phyloP scores from a whole-genome alignment of 1,140 invertebrate species.

The Piezodorus guildinii region DNA sequence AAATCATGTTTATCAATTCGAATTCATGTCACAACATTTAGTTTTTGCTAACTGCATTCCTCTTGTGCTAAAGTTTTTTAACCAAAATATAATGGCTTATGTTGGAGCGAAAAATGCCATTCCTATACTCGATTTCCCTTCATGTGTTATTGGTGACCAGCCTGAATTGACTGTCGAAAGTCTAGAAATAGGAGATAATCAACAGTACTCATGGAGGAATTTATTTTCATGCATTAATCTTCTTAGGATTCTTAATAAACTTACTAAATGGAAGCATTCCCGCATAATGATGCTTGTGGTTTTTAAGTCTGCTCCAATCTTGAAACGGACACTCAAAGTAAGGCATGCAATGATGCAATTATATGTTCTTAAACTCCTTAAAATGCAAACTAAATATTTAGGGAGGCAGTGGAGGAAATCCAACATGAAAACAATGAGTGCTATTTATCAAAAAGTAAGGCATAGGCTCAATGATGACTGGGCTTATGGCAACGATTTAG shows the following conservation, averaged over 20 bases:
- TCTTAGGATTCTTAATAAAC: slow-evolving; percentile 90
- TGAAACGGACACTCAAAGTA: slow-evolving; percentile 92
- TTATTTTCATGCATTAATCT: slow-evolving; percentile 97
- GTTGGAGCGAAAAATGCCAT: slow-evolving; percentile 92
- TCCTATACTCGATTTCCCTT: slow-evolving; percentile 87
- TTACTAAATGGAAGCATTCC: slow-evolving; percentile 99
- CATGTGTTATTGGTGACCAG: slow-evolving; percentile 91
- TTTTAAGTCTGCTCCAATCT: slow-evolving; percentile 97
- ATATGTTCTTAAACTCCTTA: slow-evolving; percentile 93
- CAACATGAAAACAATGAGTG: slow-evolving; percentile 99
- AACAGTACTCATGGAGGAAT: slow-evolving; percentile 92
- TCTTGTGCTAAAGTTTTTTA: slow-evolving; percentile 96
- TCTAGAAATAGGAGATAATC: slow-evolving; percentile 78
- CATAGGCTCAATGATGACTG: slow-evolving; percentile 97
- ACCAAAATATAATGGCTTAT: slow-evolving; percentile 94
- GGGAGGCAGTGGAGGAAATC: slow-evolving; percentile 97
- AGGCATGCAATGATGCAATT: slow-evolving; percentile 96
- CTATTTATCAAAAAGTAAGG: slow-evolving; percentile 94
- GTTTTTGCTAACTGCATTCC: slow-evolving; percentile 99
- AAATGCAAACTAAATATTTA: slow-evolving; percentile 99
- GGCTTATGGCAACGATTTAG: slow-evolving; percentile 97
- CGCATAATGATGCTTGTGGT: slow-evolving; percentile 99
- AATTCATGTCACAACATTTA: slow-evolving; percentile 97
- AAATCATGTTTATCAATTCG: slow-evolving; percentile 99
- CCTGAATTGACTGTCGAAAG: slow-evolving; percentile 88